These are phyloP conservation scores for Rafetus swinhoei DNA, from an alignment of 2,113 vertebrate genomes.

Conservation along the genomic window DNA sequence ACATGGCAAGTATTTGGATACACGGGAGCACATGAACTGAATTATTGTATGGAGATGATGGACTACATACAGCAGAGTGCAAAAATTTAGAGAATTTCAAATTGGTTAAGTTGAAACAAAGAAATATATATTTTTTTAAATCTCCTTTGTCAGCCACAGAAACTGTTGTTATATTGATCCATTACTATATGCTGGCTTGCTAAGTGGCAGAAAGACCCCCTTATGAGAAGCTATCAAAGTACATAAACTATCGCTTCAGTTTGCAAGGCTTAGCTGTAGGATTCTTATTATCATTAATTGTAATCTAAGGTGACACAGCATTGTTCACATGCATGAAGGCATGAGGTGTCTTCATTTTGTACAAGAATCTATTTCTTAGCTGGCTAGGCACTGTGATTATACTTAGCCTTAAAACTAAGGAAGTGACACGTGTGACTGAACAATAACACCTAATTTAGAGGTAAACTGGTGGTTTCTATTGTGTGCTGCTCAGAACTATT, in stretches of 20 bases:
- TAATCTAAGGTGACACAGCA: slow-evolving; percentile 26
- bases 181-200: background rate
- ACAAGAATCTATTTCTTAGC: background rate
- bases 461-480: background rate
- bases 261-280: slow-evolving; percentile 21
- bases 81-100: background rate
- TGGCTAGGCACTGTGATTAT: background rate
- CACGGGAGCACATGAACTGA: background rate
- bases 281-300: slow-evolving; percentile 47
- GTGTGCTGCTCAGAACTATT: background rate
- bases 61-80: background rate
- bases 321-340: slow-evolving; percentile 17
- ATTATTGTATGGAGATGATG: background rate
- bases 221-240: slow-evolving; percentile 36
- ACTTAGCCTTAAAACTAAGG: slow-evolving; percentile 23
- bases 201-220: slow-evolving; percentile 37
- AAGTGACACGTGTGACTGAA: background rate
- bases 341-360: slow-evolving; percentile 26
- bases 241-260: background rate
- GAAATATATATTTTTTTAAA: slow-evolving; percentile 9
- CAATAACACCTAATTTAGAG: background rate
- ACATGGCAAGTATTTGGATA: slow-evolving; percentile 6
- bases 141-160: slow-evolving; percentile 11
- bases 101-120: background rate
- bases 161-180: slow-evolving; percentile 36